Percentiles rank a stretch among this genome's conserved stretches.
These are phyloP conservation scores for Pungitius pungitius DNA, from an alignment of 2,113 vertebrate genomes.

Conservation along the genomic window DNA sequence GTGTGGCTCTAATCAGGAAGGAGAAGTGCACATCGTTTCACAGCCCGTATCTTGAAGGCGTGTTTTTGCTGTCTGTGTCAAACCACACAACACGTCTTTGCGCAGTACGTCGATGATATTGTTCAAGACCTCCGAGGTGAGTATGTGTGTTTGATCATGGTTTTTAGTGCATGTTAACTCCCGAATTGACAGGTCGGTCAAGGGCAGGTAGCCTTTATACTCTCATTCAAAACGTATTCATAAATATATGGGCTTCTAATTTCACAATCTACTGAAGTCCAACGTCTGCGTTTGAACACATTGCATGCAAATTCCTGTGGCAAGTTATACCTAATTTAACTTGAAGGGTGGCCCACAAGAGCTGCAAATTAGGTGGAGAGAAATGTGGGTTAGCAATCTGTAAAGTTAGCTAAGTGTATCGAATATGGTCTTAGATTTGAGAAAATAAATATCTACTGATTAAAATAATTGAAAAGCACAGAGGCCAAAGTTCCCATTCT, in stretches of 20 bases:
- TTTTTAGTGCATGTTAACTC: no score
- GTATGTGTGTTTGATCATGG: no score
- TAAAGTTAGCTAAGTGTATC: background rate
- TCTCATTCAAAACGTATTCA: background rate
- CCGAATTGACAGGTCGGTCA: no score
- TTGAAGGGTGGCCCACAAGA: background rate
- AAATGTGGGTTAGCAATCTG: background rate
- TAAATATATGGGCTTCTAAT: no score
- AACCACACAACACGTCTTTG: background rate
- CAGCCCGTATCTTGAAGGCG: background rate
- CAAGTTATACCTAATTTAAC: background rate
- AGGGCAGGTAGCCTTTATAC: background rate
- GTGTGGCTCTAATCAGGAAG: conserved; percentile 10
- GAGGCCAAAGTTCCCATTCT: background rate
- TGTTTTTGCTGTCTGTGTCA: background rate
- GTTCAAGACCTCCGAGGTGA: background rate
- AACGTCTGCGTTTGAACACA: background rate
- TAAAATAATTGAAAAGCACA: background rate
- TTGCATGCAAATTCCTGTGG: background rate
- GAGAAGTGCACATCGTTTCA: background rate
- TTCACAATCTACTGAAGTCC: background rate
- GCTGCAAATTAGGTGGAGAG: background rate
- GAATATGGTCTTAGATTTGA: no score
- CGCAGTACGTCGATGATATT: background rate
- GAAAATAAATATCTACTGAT: background rate